Conservation (phyloP, 1,140 invertebrate species). For the Bombyx mori region DNA sequence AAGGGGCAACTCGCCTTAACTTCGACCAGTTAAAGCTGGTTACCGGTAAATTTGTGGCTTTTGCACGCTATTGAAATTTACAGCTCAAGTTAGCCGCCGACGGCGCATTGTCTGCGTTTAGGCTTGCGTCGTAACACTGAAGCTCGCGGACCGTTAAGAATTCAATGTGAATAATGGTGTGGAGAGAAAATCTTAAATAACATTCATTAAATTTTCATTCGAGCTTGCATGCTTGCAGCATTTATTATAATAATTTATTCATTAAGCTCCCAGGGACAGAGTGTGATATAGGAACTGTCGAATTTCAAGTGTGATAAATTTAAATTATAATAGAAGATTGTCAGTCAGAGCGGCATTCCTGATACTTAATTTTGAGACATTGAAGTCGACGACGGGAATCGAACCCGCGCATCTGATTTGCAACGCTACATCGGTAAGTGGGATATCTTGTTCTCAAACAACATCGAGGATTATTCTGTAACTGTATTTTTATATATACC, state of each 20-base stretch:
- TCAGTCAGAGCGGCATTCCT: too few relatives aligned
- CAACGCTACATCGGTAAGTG: constrained; percentile 44
- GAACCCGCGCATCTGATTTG: constrained; percentile 62
- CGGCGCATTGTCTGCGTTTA: constrained; percentile 24
- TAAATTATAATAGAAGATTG: too few relatives aligned
- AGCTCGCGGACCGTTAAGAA: constrained; percentile 3
- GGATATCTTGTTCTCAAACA: constrained; percentile 23
- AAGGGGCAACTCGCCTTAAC: constrained; percentile 10
- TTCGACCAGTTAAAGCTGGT: constrained; percentile 47
- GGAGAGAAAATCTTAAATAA: neutral
- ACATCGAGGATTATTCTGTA: constrained; percentile 23
- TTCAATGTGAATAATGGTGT: constrained; percentile 1
- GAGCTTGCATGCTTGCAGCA: too few relatives aligned
- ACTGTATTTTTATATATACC: neutral
- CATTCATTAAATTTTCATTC: too few relatives aligned
- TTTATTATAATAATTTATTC: too few relatives aligned
- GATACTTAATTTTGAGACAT: too few relatives aligned
- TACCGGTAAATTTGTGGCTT: constrained; percentile 59
- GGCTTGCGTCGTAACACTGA: constrained; percentile 2
- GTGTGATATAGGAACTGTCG: too few relatives aligned
- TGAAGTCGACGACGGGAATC: constrained; percentile 18
- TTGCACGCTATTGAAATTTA: constrained; percentile 65
- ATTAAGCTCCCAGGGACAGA: too few relatives aligned
- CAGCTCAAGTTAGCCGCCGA: constrained; percentile 43
- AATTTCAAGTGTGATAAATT: too few relatives aligned